These are phyloP conservation scores for Rhynchomys soricoides DNA, from an alignment of 2,113 vertebrate genomes.

Conservation along the genomic window DNA sequence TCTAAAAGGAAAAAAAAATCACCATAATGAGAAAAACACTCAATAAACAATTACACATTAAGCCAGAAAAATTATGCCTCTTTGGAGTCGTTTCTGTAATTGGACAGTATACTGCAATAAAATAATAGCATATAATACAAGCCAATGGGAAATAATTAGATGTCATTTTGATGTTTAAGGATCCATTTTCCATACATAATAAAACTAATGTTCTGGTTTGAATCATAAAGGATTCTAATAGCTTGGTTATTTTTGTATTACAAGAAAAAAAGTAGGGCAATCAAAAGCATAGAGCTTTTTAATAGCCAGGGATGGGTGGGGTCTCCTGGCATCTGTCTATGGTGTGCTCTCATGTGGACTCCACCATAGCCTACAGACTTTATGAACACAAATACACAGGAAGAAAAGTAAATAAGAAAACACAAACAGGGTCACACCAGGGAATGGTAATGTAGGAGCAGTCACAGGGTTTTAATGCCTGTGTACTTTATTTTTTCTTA, in stretches of 20 bases:
- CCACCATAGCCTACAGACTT: background rate
- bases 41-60: conserved; percentile 73
- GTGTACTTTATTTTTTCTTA: background rate
- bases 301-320: background rate
- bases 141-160: conserved; percentile 81
- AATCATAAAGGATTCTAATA: conserved; percentile 75
- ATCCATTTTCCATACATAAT: conserved; percentile 81
- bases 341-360: background rate
- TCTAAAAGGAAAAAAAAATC: conserved; percentile 44
- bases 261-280: background rate
- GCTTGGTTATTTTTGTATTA: conserved; percentile 54
- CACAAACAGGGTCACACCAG: background rate
- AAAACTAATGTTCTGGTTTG: conserved; percentile 77
- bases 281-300: background rate
- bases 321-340: background rate
- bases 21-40: conserved; percentile 61
- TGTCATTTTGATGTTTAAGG: conserved; percentile 80
- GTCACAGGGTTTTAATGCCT: background rate
- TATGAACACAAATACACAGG: background rate
- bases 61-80: conserved; percentile 68
- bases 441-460: background rate
- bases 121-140: conserved; percentile 76
- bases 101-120: conserved; percentile 73
- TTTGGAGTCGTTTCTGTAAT: conserved; percentile 73
- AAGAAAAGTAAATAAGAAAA: background rate